phyloP scores from a whole-genome alignment of 2,113 vertebrate genomes.

The Salvator merianae region DNA sequence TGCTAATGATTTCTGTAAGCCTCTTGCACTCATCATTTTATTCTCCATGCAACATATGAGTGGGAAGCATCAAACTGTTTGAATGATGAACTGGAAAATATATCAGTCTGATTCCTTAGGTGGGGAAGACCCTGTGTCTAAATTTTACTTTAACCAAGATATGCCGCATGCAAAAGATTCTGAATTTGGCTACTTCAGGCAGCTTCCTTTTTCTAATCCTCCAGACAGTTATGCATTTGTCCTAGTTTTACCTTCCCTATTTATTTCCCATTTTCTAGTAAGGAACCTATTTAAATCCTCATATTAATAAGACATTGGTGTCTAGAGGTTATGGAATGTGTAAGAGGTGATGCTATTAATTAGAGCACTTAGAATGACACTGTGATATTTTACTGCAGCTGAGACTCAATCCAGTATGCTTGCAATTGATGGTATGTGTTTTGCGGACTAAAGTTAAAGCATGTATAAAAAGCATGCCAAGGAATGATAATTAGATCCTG shows the following conservation, averaged over 20 bases:
- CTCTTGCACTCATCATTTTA: constrained; percentile 28
- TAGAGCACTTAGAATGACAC: background rate
- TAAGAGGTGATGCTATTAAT: constrained; percentile 29
- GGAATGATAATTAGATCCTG: background rate
- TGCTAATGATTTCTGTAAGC: constrained; percentile 55
- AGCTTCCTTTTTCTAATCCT: constrained; percentile 33
- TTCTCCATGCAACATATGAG: constrained; percentile 15
- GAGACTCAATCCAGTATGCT: background rate
- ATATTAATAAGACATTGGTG: constrained; percentile 45
- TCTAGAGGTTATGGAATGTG: constrained; percentile 40
- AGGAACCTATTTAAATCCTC: constrained; percentile 50
- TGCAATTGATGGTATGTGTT: background rate
- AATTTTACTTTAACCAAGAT: constrained; percentile 66
- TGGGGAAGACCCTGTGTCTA: constrained; percentile 66
- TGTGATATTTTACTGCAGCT: background rate
- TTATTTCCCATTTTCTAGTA: constrained; percentile 46
- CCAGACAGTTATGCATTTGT: constrained; percentile 69
- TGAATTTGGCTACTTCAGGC: constrained; percentile 51
- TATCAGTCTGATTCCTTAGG: constrained; percentile 55
- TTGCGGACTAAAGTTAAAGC: background rate
- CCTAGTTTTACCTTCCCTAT: constrained; percentile 63
- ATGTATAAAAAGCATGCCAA: background rate
- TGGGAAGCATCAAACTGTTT: constrained; percentile 49
- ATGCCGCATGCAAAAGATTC: constrained; percentile 50
- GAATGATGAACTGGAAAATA: constrained; percentile 48